Evolutionary conservation across 2,888 invertebrate species (phyloP), one percentile per base, ranked within the genome.

Genomic region (Oligia strigilis): DNA sequence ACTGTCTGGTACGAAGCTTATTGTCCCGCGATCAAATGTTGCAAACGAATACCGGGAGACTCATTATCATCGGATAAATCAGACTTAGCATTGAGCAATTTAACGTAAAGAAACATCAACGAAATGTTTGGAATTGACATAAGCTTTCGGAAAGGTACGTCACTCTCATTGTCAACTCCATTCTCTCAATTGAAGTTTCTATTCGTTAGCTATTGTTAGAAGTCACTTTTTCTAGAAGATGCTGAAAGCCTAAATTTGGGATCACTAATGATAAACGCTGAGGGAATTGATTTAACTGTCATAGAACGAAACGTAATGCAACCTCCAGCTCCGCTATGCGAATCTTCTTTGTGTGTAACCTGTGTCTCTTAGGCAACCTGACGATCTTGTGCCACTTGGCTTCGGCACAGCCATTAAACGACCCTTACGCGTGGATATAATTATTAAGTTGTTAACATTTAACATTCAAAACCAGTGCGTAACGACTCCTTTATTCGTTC

Each of bases 291-390:
- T 70, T 81, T 55, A 17, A 55, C 43, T n/a, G 66, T 17, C 75
- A 75, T 43, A 64, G 65, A 66, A 69, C 72, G 72, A 46, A 69
- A 62, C 66, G 81, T 75, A 85, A 65, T 85, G 91, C 89, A 90
- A 90, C 89, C 90, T 90, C 89, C 91, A 91, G 91, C 90, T 89
- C 89, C 90, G 84, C 84, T 82, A 81, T 86, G 87, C 89, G 84
- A 88, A 90, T 89, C 85, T 91, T 92, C 93, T 94, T 93, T 94
- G 93, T 93, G 90, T 91, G 91, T 90, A 91, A 76, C 84, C 75
- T 82, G 88, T 84, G 81, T 81, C 67, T 79, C 90, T 85, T 86
- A 85, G 88, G 87, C 77, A 89, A 90, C 90, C 89, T 90, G 84
- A 77, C 86, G 84, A 58, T 77, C 81, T 85, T 82, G 77, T 82